Base-by-base conservation (phyloP, 2,888 invertebrate genomes). In the Hofmannophila pseudospretella region DNA sequence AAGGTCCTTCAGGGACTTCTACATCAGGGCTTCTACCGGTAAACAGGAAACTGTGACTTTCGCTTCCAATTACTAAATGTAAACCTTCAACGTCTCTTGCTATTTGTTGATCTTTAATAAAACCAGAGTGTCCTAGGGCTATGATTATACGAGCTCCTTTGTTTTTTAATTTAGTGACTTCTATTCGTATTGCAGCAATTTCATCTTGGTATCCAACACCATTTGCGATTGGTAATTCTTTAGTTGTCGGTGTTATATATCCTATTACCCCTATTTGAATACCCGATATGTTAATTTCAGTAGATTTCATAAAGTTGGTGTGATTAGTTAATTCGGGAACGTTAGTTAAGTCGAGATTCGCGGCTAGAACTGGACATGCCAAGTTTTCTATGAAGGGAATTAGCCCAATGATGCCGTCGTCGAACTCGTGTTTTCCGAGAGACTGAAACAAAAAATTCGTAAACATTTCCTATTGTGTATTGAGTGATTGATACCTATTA, bases 361-460 rank as follows among this genome's bases (percentile, higher is more conserved):
- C 88, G 4, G 93, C 90, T 19, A 97, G 69, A 1, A 96, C 89
- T 0, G 96, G 96, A 41, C 92, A 92, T 4, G 86, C 88, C 7
- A 92, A 82, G 33, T 90, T 88, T 52, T 92, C 76, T 20, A 97
- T 79, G 61, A 94, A 96, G 0, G 94, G 94, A 5, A 91, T 82
- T n/a, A 97, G 77, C 5, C 94, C 96, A 1, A 73, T 74, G 2
- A 94, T 88, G 13, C 93, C 94, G 46, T 93, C 89, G 80, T 97
- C 97, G 68, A 98, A 97, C 73, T 98, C 97, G 74, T 98, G 97
- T 69, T 97, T 97, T 34, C 97, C 97, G 36, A 97, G 86, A 14
- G 93, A 93, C 96, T 96, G 88, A 54, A 77, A 79, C 80, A 77
- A 73, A 67, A 40, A 57, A 55, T 38, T 23, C n/a, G n/a, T n/a